Base-by-base conservation (phyloP, 2,797 vertebrate genomes). In the Allobates femoralis region DNA sequence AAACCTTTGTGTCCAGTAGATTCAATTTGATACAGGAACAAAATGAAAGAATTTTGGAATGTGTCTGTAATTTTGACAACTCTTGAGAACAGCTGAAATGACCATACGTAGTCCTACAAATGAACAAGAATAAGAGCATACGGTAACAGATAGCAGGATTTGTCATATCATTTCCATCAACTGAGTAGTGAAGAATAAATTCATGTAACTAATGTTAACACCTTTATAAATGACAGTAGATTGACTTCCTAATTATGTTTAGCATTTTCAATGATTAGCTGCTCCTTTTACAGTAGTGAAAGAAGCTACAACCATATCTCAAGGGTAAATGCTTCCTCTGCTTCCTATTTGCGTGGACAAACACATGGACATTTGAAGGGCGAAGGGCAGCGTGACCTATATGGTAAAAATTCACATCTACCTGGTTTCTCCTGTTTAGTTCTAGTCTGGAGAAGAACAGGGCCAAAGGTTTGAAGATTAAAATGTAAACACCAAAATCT, bases 401-500 rank as follows among this genome's bases (percentile, higher is more conserved):
- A 53, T 79, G 86, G 67, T 83, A 79, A 84, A 77, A 81, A 84
- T 85, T 85, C 69, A 18, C 56, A 81, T 69, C 32, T 88, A 88
- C 86, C 86, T 88, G 86, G 88, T 89, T 79, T 69, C 90, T 79
- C 89, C 85, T 87, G 76, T 81, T 69, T 15, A 66, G 34, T 89
- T 91, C 89, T 81, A 88, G 86, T 81, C 82, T 73, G 78, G 50
- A 73, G 88, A 89, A 90, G 84, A 88, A 90, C 85, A 91, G 91
- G 92, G 92, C 89, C 90, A 93, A 93, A 91, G 92, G 92, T 91
- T 91, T 92, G 93, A 92, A 92, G 93, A 93, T 93, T 93, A 94
- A 94, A 94, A 93, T 93, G 93, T 94, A 94, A 94, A 94, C 93
- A 94, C 91, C 92, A 92, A 92, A 94, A 94, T 94, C 94, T 94